phyloP scores from a whole-genome alignment of 2,113 vertebrate species.

The Hyperoodon ampullatus region DNA sequence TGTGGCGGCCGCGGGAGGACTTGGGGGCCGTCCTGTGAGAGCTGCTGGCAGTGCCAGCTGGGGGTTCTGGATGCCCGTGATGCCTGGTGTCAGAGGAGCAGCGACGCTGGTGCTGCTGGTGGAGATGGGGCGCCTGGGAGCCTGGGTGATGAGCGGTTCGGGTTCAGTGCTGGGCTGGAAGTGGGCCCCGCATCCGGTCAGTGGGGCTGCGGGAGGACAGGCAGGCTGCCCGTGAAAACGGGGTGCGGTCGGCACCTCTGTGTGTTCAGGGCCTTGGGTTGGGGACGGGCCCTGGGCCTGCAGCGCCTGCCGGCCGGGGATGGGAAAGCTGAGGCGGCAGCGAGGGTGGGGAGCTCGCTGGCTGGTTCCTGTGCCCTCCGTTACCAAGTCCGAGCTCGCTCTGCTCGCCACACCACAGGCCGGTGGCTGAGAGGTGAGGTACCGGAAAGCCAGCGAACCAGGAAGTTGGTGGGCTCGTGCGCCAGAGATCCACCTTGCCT shows the following conservation, averaged over 20 bases:
- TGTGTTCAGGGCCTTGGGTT: rapidly evolving
- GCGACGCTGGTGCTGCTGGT: neutral
- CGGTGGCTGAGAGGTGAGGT: neutral
- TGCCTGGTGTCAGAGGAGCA: no score
- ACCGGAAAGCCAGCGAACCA: neutral
- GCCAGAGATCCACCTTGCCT: neutral
- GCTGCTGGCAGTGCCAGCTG: neutral
- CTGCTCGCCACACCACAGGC: neutral
- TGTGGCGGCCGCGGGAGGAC: neutral
- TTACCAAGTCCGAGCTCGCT: rapidly evolving
- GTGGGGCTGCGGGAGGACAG: rapidly evolving
- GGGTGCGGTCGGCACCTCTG: rapidly evolving
- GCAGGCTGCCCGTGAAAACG: rapidly evolving
- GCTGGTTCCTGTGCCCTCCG: neutral
- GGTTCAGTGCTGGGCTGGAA: neutral
- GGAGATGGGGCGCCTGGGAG: neutral
- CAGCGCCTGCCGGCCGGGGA: rapidly evolving
- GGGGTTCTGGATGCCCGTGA: no score
- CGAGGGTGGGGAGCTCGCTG: rapidly evolving
- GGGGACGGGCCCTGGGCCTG: neutral
- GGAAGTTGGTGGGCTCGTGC: neutral
- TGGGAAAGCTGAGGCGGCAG: neutral
- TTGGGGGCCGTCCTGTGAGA: neutral
- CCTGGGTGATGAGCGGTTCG: neutral
- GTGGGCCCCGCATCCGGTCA: rapidly evolving